A percentile compares a stretch with the other conserved stretches of the same genome.
phyloP scores from a whole-genome alignment of 2,888 invertebrate genomes.

The Cylindroiulus punctatus region DNA sequence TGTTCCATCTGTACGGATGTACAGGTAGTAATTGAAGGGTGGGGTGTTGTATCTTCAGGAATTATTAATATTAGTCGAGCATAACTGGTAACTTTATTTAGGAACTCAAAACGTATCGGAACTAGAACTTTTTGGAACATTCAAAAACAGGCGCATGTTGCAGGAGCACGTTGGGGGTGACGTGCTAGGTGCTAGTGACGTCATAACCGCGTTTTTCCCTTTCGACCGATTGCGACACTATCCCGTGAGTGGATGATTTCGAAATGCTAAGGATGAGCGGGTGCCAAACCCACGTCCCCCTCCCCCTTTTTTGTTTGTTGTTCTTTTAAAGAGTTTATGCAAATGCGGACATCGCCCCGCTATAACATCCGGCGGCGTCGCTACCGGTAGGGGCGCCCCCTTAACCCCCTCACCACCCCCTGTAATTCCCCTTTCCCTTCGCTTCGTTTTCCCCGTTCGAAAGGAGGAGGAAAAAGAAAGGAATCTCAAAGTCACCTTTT shows the following conservation, averaged over 20 bases:
- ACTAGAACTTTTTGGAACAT: too few relatives aligned
- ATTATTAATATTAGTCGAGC: too few relatives aligned
- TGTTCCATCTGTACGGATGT: too few relatives aligned
- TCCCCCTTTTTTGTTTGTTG: background rate
- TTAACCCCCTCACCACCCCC: background rate
- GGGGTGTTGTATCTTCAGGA: too few relatives aligned
- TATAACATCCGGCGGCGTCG: slow-evolving; percentile 42
- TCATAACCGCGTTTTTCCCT: background rate
- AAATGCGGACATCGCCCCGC: slow-evolving; percentile 51
- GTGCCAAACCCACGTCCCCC: too few relatives aligned
- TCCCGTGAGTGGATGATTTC: background rate
- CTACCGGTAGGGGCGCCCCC: background rate
- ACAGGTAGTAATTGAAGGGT: too few relatives aligned
- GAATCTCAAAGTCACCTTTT: slow-evolving; percentile 52
- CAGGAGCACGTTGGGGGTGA: too few relatives aligned
- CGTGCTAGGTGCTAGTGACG: too few relatives aligned
- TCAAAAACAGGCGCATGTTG: too few relatives aligned
- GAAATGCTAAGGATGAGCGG: background rate
- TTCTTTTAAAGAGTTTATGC: background rate
- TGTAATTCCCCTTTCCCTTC: slow-evolving; percentile 9
- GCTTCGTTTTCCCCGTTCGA: background rate
- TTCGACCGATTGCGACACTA: background rate
- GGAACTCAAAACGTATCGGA: too few relatives aligned
- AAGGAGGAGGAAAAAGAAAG: slow-evolving; percentile 42
- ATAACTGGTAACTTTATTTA: too few relatives aligned